These are phyloP conservation scores for Herpetotheres cachinnans DNA, from an alignment of 2,113 vertebrate species.

Conservation along the genomic window DNA sequence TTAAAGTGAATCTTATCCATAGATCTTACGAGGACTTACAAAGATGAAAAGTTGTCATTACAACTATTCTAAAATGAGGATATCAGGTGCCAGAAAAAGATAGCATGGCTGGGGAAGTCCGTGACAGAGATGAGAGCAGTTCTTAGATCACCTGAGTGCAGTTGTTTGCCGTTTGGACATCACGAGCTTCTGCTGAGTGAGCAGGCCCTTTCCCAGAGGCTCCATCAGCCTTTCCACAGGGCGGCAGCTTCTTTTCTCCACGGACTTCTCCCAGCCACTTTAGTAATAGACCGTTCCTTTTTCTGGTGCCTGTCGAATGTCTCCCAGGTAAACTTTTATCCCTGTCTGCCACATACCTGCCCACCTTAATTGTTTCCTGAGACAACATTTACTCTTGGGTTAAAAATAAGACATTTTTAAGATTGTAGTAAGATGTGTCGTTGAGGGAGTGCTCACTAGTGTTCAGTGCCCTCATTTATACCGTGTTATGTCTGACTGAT, in stretches of 20 bases:
- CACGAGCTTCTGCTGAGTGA: neutral
- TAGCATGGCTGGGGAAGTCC: neutral
- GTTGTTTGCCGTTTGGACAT: neutral
- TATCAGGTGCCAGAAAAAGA: neutral
- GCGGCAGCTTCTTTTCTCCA: neutral
- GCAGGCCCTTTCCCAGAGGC: neutral
- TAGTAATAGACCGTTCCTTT: neutral
- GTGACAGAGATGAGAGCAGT: neutral
- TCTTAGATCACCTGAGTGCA: neutral
- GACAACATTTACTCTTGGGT: neutral
- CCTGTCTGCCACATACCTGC: neutral
- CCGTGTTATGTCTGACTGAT: neutral
- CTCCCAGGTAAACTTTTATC: neutral
- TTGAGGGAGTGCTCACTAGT: neutral
- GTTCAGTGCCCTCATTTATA: neutral
- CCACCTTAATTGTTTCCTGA: neutral
- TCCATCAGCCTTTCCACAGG: neutral
- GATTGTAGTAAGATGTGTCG: neutral
- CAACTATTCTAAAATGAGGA: neutral
- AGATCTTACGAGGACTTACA: neutral
- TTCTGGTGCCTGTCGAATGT: neutral
- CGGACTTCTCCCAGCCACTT: neutral
- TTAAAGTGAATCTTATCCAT: neutral
- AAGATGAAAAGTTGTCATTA: neutral
- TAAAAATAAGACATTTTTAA: neutral